Percentiles rank a stretch among this genome's conserved stretches.
Evolutionary conservation across 2,113 vertebrate genomes (phyloP).

Genomic region (Rhinopithecus roxellana): DNA sequence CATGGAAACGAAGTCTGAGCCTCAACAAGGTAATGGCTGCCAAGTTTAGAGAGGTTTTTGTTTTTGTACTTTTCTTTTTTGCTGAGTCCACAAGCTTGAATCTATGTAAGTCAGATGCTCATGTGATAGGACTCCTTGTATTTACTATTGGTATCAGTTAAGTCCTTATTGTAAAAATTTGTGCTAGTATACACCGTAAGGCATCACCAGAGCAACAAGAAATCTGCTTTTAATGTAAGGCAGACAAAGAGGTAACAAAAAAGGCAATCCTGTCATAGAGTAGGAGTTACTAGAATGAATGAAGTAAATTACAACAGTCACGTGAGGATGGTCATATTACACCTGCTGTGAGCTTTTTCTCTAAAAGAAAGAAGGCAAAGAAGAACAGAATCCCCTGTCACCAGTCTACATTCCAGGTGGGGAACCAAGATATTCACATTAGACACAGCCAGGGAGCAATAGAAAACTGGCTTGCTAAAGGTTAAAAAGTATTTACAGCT

Average conservation of each 20-base stretch:
- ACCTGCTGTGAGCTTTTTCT: not conserved
- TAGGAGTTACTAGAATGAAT: not conserved
- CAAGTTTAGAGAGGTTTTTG: not conserved
- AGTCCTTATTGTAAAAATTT: not conserved
- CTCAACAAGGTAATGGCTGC: not conserved
- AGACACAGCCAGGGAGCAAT: not conserved
- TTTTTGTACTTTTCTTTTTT: not conserved
- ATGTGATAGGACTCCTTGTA: not conserved
- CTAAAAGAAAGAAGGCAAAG: not conserved
- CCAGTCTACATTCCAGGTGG: not conserved
- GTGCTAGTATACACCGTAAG: not conserved
- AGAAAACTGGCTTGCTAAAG: constrained; percentile 10
- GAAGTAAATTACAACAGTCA: not conserved
- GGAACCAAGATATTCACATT: not conserved
- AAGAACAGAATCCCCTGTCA: not conserved
- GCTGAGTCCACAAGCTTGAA: not conserved
- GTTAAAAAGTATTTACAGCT: not conserved
- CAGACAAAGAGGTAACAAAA: not conserved
- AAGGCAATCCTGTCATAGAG: not conserved
- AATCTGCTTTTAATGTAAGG: not conserved
- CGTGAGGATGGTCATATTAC: not conserved
- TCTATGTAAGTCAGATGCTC: not conserved
- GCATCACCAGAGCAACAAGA: not conserved
- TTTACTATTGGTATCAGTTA: not conserved
- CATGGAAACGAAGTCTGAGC: not conserved